Conservation (phyloP, 2,888 invertebrate genomes). For the Melipona bicolor region DNA sequence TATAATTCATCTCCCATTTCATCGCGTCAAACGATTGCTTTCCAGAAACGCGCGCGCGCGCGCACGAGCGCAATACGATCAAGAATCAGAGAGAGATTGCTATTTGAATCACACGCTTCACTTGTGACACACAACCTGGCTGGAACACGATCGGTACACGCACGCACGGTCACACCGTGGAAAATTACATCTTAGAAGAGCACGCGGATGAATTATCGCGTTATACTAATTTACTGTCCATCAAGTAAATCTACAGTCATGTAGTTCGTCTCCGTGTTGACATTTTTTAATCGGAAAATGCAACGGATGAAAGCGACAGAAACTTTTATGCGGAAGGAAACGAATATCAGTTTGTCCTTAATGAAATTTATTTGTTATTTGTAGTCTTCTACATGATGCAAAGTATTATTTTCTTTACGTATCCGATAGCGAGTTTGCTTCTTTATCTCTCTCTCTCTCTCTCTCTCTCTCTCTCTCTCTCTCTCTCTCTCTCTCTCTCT, state of each 20-base stretch:
- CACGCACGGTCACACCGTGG: constrained; percentile 22
- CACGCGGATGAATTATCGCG: constrained; percentile 53
- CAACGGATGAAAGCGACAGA: background rate
- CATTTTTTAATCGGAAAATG: background rate
- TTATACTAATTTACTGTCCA: constrained; percentile 37
- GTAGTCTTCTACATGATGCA: background rate
- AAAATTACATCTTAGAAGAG: constrained; percentile 56
- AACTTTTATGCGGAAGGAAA: background rate
- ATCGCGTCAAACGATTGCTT: background rate
- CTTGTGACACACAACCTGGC: constrained; percentile 48
- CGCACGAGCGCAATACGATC: background rate
- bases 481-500: background rate
- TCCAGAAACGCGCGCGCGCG: background rate
- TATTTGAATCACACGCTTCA: constrained; percentile 25
- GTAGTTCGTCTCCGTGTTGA: background rate
- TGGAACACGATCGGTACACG: background rate
- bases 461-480: background rate
- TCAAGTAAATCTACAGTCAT: background rate
- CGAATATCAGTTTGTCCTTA: constrained; percentile 16
- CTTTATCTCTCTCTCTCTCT: background rate
- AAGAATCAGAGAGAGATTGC: constrained; percentile 9
- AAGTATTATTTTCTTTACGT: background rate
- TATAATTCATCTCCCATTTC: background rate
- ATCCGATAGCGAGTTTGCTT: background rate
- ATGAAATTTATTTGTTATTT: constrained; percentile 20